These are phyloP conservation scores for Echiichthys vipera DNA, from an alignment of 2,797 vertebrate species.

Conservation along the genomic window DNA sequence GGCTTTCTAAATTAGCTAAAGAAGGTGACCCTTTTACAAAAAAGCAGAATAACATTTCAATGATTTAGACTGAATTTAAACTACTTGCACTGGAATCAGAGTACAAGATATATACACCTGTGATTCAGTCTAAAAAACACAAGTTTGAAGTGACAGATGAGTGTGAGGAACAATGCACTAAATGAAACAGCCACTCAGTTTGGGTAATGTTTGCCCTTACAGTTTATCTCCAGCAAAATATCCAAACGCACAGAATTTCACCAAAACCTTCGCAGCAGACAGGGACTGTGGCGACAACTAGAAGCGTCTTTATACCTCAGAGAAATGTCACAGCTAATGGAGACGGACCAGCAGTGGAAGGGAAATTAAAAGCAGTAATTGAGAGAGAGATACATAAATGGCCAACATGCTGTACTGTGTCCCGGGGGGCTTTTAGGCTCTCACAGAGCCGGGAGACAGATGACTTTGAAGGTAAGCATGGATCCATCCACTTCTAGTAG, in stretches of 20 bases:
- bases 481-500: conserved; percentile 72
- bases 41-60: too few species aligned
- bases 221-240: background rate
- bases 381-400: conserved; percentile 71
- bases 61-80: too few species aligned
- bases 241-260: conserved; percentile 11
- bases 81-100: too few species aligned
- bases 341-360: conserved; percentile 48
- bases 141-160: background rate
- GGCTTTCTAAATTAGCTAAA: too few species aligned
- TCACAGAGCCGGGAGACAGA: conserved; percentile 59
- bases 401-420: conserved; percentile 67
- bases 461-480: conserved; percentile 69
- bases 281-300: background rate
- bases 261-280: conserved; percentile 22
- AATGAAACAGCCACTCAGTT: background rate
- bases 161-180: background rate
- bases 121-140: too few species aligned
- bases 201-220: background rate
- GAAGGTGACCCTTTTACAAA: too few species aligned
- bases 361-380: conserved; percentile 75
- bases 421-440: conserved; percentile 61
- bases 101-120: too few species aligned
- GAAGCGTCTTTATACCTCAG: conserved; percentile 34
- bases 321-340: conserved; percentile 65